Evolutionary conservation across 1,140 invertebrate species (phyloP).

Genomic region (Batillaria attramentaria): DNA sequence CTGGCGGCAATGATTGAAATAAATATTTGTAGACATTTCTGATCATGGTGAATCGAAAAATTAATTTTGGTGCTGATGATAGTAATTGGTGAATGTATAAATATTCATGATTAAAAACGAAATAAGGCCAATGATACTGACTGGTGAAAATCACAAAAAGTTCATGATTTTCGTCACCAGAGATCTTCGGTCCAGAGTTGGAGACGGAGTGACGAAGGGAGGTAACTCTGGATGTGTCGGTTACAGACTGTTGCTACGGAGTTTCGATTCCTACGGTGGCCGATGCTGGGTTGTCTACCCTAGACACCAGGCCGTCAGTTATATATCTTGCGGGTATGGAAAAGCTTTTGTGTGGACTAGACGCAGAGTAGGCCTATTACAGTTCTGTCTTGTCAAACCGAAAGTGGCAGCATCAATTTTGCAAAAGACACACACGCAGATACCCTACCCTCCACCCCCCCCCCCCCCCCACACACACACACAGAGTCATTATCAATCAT

Average conservation of each 20-base stretch:
- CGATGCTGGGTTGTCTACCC: not conserved
- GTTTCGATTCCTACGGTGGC: not conserved
- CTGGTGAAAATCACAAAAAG: not conserved
- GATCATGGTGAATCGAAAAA: too few species aligned
- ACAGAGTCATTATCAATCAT: not conserved
- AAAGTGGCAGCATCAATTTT: too few species aligned
- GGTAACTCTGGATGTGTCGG: not conserved
- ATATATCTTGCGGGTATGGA: not conserved
- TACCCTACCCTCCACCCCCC: too few species aligned
- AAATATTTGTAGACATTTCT: too few species aligned
- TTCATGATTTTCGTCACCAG: not conserved
- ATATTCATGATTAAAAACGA: not conserved
- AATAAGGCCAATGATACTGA: not conserved
- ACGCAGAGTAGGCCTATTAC: not conserved
- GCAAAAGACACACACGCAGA: too few species aligned
- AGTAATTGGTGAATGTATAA: not conserved
- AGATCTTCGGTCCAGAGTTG: not conserved
- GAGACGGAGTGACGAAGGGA: not conserved
- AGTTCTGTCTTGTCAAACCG: not conserved
- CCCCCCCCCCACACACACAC: not conserved
- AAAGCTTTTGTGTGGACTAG: too few species aligned
- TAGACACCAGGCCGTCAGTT: not conserved
- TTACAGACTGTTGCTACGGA: not conserved
- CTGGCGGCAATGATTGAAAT: too few species aligned
- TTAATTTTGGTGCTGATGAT: not conserved